A percentile compares a stretch with the other conserved stretches of the same genome.
Conservation (phyloP, 2,797 vertebrate species). For the Oreochromis grahami region DNA sequence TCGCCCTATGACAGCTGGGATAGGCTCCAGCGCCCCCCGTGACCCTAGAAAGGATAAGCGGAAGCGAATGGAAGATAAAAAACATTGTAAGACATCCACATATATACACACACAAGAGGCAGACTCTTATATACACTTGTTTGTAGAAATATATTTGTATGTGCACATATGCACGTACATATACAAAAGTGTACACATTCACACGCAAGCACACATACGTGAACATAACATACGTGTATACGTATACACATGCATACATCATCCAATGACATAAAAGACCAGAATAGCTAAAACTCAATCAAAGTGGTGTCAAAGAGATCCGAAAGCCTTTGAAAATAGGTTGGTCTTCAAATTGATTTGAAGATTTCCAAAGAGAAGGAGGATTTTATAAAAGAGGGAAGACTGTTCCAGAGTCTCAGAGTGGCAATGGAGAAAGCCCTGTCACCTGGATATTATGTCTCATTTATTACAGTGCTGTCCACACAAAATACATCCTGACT, state of each 20-base stretch:
- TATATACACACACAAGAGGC: not conserved
- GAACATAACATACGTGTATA: not conserved
- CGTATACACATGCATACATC: not conserved
- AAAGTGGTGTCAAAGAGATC: not conserved
- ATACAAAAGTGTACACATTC: not conserved
- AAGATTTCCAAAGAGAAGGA: not conserved
- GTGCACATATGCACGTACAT: not conserved
- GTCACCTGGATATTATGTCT: not conserved
- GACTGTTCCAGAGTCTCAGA: not conserved
- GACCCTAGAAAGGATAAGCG: too few species aligned
- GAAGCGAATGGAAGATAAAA: too few species aligned
- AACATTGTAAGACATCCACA: not conserved
- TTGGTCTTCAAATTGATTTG: not conserved
- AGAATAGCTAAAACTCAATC: not conserved
- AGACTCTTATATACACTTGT: not conserved
- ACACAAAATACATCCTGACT: not conserved
- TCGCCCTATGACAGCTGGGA: too few species aligned
- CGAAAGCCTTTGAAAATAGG: not conserved
- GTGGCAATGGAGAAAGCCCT: not conserved
- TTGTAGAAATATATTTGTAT: not conserved
- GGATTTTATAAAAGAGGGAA: not conserved
- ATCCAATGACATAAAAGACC: not conserved
- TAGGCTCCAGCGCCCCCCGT: too few species aligned
- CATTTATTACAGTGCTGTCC: not conserved
- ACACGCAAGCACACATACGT: not conserved